phyloP scores from a whole-genome alignment of 2,113 vertebrate species.

The Cryptomyrus ogoouensis region DNA sequence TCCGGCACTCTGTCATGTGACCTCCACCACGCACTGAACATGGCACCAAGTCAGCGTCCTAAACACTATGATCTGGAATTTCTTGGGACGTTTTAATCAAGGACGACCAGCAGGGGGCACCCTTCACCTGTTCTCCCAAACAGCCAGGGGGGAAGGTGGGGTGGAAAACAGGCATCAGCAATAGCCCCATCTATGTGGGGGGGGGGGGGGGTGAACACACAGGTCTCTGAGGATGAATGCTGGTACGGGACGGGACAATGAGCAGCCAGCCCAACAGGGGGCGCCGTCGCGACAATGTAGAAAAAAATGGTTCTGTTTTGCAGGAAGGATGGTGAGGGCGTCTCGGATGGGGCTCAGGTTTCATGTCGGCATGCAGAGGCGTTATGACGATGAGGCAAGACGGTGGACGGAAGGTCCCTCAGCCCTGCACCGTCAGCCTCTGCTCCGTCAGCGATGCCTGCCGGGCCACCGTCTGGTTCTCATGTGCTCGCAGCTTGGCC shows the following conservation, averaged over 20 bases:
- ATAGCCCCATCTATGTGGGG: background rate
- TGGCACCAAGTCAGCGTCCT: background rate
- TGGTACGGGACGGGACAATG: slow-evolving; percentile 72
- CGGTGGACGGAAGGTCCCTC: slow-evolving; percentile 56
- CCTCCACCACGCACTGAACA: background rate
- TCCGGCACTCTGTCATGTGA: background rate
- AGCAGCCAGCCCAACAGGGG: slow-evolving; percentile 47
- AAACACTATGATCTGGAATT: background rate
- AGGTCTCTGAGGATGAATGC: slow-evolving; percentile 52
- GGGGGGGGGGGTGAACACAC: background rate
- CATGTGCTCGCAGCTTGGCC: slow-evolving; percentile 85
- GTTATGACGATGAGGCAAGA: background rate
- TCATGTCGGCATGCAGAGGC: slow-evolving; percentile 70
- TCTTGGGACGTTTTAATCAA: background rate
- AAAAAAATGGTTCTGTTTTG: slow-evolving; percentile 55
- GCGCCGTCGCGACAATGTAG: slow-evolving; percentile 66
- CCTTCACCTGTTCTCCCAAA: background rate
- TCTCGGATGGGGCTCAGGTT: slow-evolving; percentile 29
- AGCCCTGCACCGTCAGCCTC: slow-evolving; percentile 89
- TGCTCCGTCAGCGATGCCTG: slow-evolving; percentile 97
- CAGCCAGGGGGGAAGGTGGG: background rate
- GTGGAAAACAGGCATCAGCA: background rate
- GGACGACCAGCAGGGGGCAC: background rate
- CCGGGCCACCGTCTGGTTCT: slow-evolving; percentile 95
- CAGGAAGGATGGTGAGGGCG: slow-evolving; percentile 54